Percentiles rank a stretch among this genome's conserved stretches.
phyloP scores from a whole-genome alignment of 2,888 invertebrate species.

The Leptinotarsa tumamoca region DNA sequence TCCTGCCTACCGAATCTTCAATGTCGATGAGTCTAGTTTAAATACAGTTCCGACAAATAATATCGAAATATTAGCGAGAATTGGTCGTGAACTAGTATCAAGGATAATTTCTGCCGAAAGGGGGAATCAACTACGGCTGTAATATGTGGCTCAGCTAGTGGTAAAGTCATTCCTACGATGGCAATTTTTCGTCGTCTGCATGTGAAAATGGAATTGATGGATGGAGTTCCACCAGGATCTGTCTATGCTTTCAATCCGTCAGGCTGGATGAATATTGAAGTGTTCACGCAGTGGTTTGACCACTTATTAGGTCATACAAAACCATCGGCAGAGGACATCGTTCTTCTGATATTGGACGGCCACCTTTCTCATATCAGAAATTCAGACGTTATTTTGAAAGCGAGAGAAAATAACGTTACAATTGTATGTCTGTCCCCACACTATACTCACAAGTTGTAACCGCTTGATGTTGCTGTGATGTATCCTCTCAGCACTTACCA shows the following conservation, averaged over 20 bases:
- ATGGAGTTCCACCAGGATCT: conserved; percentile 44
- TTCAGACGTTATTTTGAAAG: conserved; percentile 48
- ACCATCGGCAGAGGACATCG: conserved; percentile 46
- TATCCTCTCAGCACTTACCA: conserved; percentile 40
- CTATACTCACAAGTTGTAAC: conserved; percentile 42
- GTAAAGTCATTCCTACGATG: conserved; percentile 45
- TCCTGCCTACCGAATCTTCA: no score
- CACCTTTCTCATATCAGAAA: conserved; percentile 52
- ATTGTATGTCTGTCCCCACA: conserved; percentile 53
- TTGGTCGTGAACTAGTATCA: no score
- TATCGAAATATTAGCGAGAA: no score
- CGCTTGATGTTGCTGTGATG: conserved; percentile 34
- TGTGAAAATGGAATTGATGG: conserved; percentile 33
- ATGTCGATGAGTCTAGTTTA: no score
- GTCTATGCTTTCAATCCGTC: conserved; percentile 46
- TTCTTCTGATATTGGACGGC: conserved; percentile 53
- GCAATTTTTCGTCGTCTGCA: conserved; percentile 40
- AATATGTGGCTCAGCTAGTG: background rate
- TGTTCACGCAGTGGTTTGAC: conserved; percentile 51
- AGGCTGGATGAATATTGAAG: conserved; percentile 51
- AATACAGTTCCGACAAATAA: no score
- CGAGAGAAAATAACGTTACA: conserved; percentile 44
- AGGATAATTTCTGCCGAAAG: no score
- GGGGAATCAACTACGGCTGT: no score
- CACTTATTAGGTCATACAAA: conserved; percentile 51